A percentile compares a stretch with the other conserved stretches of the same genome.
Evolutionary conservation across 2,113 vertebrate species (phyloP).

Genomic region (Forbesichthys agassizii): DNA sequence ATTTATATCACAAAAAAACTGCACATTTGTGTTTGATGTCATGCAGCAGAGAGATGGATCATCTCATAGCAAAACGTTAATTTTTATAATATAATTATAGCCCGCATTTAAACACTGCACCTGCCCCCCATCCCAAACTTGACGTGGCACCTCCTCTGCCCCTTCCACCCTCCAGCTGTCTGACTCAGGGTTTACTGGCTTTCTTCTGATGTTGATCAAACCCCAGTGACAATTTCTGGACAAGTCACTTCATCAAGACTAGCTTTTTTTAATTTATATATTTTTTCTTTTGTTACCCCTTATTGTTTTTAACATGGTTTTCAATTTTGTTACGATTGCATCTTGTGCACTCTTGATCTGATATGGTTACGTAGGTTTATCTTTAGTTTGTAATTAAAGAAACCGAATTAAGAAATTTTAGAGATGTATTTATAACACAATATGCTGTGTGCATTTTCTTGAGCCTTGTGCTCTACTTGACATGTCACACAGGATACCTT

Average conservation of each 20-base stretch:
- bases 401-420: background rate
- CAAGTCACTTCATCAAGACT: constrained; percentile 77
- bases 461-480: background rate
- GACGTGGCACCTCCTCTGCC: constrained; percentile 16
- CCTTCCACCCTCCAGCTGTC: constrained; percentile 80
- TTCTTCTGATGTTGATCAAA: constrained; percentile 84
- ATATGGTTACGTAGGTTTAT: constrained; percentile 42
- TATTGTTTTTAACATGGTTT: constrained; percentile 56
- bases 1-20: background rate
- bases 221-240: constrained; percentile 79
- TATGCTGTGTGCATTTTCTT: too few species aligned
- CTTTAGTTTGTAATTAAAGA: background rate
- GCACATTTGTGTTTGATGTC: constrained; percentile 35
- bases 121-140: constrained; percentile 3
- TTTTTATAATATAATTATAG: background rate
- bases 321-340: constrained; percentile 75
- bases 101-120: background rate
- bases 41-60: constrained; percentile 75
- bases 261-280: constrained; percentile 48
- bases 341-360: constrained; percentile 90
- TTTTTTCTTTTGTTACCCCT: constrained; percentile 29
- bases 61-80: background rate
- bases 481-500: background rate
- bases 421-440: too few species aligned
- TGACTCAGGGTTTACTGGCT: constrained; percentile 94